Conservation (phyloP, 2,113 vertebrate genomes). For the Mesocricetus auratus region DNA sequence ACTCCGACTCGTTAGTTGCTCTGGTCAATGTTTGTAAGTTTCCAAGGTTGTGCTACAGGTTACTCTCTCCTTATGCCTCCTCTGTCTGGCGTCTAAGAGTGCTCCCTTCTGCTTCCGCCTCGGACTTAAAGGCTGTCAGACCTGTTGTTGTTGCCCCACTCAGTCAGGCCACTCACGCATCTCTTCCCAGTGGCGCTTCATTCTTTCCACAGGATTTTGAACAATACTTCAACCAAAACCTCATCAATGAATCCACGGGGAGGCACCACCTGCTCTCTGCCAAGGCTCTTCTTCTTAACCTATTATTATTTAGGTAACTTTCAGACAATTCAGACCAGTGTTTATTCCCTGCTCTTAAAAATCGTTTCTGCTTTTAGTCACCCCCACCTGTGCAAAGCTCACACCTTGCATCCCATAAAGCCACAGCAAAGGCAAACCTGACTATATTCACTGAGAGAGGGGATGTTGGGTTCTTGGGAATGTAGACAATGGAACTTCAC, state of each 20-base stretch:
- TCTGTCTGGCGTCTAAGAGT: background rate
- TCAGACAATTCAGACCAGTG: background rate
- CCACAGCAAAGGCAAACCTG: background rate
- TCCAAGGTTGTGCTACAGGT: background rate
- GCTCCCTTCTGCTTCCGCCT: background rate
- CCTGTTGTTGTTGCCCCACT: background rate
- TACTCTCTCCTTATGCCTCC: background rate
- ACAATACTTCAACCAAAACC: background rate
- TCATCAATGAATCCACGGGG: background rate
- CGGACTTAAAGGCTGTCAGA: background rate
- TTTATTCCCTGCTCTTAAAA: background rate
- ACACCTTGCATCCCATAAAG: background rate
- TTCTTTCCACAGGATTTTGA: background rate
- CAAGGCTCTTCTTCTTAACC: background rate
- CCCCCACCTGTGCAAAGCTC: background rate
- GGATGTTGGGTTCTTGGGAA: background rate
- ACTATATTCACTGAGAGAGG: background rate
- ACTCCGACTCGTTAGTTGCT: background rate
- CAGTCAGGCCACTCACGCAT: background rate
- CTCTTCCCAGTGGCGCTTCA: background rate
- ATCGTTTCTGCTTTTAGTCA: background rate
- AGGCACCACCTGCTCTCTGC: background rate
- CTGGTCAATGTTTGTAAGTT: background rate
- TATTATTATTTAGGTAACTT: accelerated
- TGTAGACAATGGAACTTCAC: background rate